These are phyloP conservation scores for Cheilosia pagana DNA, from an alignment of 2,888 invertebrate species.

Conservation along the genomic window DNA sequence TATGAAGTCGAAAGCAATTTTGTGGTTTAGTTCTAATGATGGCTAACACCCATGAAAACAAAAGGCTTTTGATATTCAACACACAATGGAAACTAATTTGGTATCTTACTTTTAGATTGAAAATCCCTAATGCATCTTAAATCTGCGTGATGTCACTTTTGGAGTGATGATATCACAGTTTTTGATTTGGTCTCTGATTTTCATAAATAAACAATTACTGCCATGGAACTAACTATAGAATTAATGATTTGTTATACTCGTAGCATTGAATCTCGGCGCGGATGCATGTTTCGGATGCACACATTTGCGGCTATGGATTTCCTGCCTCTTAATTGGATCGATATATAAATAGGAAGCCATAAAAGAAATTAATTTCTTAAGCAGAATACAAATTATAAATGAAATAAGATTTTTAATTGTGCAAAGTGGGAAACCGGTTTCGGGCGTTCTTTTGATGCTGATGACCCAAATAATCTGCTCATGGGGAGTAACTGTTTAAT, in stretches of 20 bases:
- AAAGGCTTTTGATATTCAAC: neutral
- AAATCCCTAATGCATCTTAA: constrained; percentile 13
- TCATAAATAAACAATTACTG: constrained; percentile 41
- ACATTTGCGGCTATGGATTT: neutral
- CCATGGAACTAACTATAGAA: constrained; percentile 30
- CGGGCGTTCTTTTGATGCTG: neutral
- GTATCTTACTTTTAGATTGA: neutral
- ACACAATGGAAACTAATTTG: constrained; percentile 8
- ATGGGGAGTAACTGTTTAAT: neutral
- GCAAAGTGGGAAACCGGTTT: constrained; percentile 14
- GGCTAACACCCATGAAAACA: constrained; percentile 11
- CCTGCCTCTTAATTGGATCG: constrained; percentile 21
- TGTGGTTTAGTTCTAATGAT: constrained; percentile 3
- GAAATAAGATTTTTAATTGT: constrained; percentile 18
- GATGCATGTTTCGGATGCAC: constrained; percentile 14
- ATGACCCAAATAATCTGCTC: constrained; percentile 17
- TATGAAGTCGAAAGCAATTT: constrained; percentile 22
- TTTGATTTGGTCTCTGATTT: constrained; percentile 53
- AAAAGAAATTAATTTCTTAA: constrained; percentile 22
- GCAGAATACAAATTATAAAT: constrained; percentile 27
- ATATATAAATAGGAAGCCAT: constrained; percentile 5
- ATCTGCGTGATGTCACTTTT: constrained; percentile 58
- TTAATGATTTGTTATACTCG: constrained; percentile 45
- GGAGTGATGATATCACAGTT: constrained; percentile 57
- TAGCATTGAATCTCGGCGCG: constrained; percentile 1